phyloP scores from a whole-genome alignment of 2,113 vertebrate genomes.

The Tetraodon nigroviridis region DNA sequence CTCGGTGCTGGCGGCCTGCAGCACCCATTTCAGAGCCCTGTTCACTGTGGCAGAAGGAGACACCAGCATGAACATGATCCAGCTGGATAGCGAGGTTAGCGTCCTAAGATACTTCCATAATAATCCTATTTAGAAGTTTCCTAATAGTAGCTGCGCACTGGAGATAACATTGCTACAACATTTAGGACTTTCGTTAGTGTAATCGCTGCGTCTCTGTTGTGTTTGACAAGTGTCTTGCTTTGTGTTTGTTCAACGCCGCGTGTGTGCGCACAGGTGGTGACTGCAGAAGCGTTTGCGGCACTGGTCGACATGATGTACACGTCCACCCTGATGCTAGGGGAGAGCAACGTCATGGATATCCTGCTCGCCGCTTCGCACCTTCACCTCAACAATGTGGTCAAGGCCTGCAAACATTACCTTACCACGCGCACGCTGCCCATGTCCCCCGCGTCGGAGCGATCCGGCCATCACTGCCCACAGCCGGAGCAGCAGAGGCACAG shows the following conservation, averaged over 20 bases:
- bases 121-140: no score
- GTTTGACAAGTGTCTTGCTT: not conserved
- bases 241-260: not conserved
- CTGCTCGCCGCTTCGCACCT: slow-evolving; percentile 93
- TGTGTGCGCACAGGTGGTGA: slow-evolving; percentile 77
- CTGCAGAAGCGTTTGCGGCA: slow-evolving; percentile 92
- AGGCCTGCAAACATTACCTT: slow-evolving; percentile 97
- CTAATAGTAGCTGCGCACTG: no score
- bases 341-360: slow-evolving; percentile 98
- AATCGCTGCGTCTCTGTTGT: not conserved
- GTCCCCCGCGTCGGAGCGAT: slow-evolving; percentile 79
- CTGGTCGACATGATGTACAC: slow-evolving; percentile 99
- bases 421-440: slow-evolving; percentile 90
- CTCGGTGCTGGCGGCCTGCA: slow-evolving; percentile 91
- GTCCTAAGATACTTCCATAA: not conserved
- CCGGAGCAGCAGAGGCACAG: slow-evolving; percentile 67
- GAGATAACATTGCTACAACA: no score
- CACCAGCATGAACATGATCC: slow-evolving; percentile 93
- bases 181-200: not conserved
- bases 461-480: slow-evolving; percentile 50
- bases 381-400: slow-evolving; percentile 93
- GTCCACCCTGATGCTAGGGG: slow-evolving; percentile 93
- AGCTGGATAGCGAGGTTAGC: slow-evolving; percentile 87
- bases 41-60: slow-evolving; percentile 93
- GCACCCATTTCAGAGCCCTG: slow-evolving; percentile 93